Conservation (phyloP, 2,113 vertebrate species). For the Cyrtonyx montezumae region DNA sequence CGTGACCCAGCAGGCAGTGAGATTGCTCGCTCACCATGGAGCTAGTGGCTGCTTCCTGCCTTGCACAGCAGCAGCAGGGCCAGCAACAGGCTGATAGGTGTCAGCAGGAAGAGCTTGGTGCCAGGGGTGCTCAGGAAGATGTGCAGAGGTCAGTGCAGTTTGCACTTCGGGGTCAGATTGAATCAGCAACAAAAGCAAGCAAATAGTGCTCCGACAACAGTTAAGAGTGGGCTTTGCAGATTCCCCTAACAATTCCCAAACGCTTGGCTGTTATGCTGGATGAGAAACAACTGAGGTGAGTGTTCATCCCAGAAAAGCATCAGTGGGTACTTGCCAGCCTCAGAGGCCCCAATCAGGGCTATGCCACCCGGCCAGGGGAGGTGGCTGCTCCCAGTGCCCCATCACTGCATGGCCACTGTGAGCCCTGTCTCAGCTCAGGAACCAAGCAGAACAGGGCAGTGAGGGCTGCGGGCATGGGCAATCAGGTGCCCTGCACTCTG, state of each 20-base stretch:
- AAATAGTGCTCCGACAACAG: not conserved
- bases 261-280: not conserved
- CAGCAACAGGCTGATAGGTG: not conserved
- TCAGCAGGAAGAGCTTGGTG: not conserved
- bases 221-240: not conserved
- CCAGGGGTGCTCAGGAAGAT: not conserved
- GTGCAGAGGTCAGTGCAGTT: fast-evolving
- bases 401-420: fast-evolving
- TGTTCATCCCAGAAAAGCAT: not conserved
- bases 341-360: not conserved
- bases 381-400: not conserved
- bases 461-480: not conserved
- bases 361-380: not conserved
- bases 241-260: not conserved
- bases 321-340: not conserved
- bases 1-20: not conserved
- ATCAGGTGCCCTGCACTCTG: not conserved
- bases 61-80: not conserved
- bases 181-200: not conserved
- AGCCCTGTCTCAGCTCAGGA: not conserved
- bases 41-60: not conserved
- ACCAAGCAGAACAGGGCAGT: not conserved
- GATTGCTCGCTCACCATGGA: too few species aligned
- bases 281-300: not conserved
- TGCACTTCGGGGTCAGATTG: fast-evolving